Percentiles rank a stretch among this genome's conserved stretches.
phyloP scores from a whole-genome alignment of 2,797 vertebrate species.

The Sphaeramia orbicularis region DNA sequence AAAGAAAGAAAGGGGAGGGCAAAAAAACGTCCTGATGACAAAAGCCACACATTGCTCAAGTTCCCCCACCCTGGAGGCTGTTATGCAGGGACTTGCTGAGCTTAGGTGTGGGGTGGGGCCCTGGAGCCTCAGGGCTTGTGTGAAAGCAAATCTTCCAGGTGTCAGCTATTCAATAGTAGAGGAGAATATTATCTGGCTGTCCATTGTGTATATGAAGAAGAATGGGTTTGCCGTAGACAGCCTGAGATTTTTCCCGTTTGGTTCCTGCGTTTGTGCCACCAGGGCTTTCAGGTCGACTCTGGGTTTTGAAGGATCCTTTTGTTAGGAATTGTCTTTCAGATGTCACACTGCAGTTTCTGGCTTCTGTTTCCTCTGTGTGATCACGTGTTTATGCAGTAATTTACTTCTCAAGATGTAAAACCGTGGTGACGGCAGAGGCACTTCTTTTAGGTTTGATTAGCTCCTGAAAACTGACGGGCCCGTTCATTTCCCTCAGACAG shows the following conservation, averaged over 20 bases:
- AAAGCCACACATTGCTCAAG: slow-evolving; percentile 78
- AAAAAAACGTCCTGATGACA: slow-evolving; percentile 51
- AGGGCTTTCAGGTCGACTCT: slow-evolving; percentile 58
- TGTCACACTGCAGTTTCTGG: neutral
- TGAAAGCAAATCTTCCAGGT: slow-evolving; percentile 85
- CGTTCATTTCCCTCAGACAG: neutral
- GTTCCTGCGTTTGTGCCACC: slow-evolving; percentile 42
- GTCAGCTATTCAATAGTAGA: slow-evolving; percentile 74
- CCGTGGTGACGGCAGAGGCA: neutral
- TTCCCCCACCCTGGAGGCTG: slow-evolving; percentile 73
- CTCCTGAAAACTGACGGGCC: neutral
- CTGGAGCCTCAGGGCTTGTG: slow-evolving; percentile 73
- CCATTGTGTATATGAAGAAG: slow-evolving; percentile 73
- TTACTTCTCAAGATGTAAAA: slow-evolving; percentile 1
- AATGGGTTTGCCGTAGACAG: slow-evolving; percentile 75
- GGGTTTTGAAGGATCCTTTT: slow-evolving; percentile 13
- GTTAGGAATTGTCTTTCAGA: slow-evolving; percentile 3
- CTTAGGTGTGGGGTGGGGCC: slow-evolving; percentile 77
- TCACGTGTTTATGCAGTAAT: neutral
- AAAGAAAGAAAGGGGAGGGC: slow-evolving; percentile 45
- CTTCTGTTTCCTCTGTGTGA: slow-evolving; percentile 2
- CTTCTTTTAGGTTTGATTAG: neutral
- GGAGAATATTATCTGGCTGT: slow-evolving; percentile 75
- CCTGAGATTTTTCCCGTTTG: slow-evolving; percentile 62
- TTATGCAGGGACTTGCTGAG: slow-evolving; percentile 78